Evolutionary conservation across 2,888 invertebrate genomes (phyloP).

Genomic region (Tholera decimalis): DNA sequence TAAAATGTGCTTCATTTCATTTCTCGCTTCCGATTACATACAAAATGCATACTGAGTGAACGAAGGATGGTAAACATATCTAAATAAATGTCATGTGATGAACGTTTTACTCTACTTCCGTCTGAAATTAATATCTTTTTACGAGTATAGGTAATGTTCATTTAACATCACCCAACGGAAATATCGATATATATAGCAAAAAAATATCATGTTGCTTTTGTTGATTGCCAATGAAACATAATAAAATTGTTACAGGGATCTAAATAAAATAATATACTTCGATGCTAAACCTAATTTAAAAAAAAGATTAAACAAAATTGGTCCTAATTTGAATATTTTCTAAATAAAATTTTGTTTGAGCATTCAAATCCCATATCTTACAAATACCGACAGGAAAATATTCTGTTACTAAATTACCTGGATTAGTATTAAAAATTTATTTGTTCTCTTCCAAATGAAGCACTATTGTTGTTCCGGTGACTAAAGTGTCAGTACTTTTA

Average conservation of each 20-base stretch:
- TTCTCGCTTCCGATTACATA: background rate
- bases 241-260: too few relatives aligned
- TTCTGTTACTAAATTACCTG: slow-evolving; percentile 27
- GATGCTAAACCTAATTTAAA: too few relatives aligned
- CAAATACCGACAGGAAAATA: slow-evolving; percentile 7
- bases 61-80: background rate
- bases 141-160: slow-evolving; percentile 22
- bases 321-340: too few relatives aligned
- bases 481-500: slow-evolving; percentile 9
- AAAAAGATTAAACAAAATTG: too few relatives aligned
- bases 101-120: slow-evolving; percentile 28
- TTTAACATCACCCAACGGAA: slow-evolving; percentile 14
- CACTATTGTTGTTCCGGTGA: slow-evolving; percentile 11
- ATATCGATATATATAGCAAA: background rate
- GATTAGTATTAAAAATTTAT: slow-evolving; percentile 34
- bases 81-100: slow-evolving; percentile 26
- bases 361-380: background rate
- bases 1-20: background rate
- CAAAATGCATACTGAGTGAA: background rate
- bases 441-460: slow-evolving; percentile 3
- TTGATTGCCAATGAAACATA: too few relatives aligned
- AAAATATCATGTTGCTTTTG: background rate
- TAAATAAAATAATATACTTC: too few relatives aligned
- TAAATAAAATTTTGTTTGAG: too few relatives aligned
- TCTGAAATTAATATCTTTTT: slow-evolving; percentile 41